phyloP scores from a whole-genome alignment of 2,797 vertebrate species.

The Sebastes jordani region DNA sequence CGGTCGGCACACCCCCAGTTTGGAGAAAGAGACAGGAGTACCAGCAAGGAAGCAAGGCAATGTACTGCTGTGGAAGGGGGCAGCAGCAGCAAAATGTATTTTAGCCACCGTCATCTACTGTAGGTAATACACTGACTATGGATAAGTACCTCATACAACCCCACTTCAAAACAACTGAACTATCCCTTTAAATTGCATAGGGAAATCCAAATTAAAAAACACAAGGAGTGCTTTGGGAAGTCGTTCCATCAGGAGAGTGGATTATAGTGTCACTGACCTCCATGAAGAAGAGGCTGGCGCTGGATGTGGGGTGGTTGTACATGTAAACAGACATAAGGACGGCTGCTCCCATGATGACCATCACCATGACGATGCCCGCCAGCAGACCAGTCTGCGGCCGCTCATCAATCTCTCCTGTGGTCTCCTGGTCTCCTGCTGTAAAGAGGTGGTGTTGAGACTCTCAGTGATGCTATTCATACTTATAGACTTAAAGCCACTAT shows the following conservation, averaged over 20 bases:
- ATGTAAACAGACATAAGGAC: slow-evolving; percentile 88
- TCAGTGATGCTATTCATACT: not conserved
- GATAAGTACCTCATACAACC: too few relatives aligned
- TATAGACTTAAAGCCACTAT: not conserved
- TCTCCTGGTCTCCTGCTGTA: slow-evolving; percentile 37
- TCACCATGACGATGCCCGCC: slow-evolving; percentile 84
- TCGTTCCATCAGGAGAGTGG: not conserved
- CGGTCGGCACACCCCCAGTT: too few relatives aligned
- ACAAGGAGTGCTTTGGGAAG: not conserved
- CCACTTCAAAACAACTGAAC: too few relatives aligned
- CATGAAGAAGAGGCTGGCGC: slow-evolving; percentile 93
- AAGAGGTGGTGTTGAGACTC: not conserved
- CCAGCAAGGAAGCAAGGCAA: too few relatives aligned
- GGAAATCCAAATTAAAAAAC: not conserved
- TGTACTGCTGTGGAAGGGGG: too few relatives aligned
- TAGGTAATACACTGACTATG: too few relatives aligned
- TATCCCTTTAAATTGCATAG: not conserved
- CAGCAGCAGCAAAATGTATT: too few relatives aligned
- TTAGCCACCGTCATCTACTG: too few relatives aligned
- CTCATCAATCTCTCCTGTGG: slow-evolving; percentile 30
- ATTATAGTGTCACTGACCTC: slow-evolving; percentile 82
- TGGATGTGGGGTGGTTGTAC: slow-evolving; percentile 93
- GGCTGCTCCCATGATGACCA: slow-evolving; percentile 85
- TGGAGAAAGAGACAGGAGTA: too few relatives aligned
- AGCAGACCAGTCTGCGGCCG: slow-evolving; percentile 86